Base-by-base conservation (phyloP, 2,797 vertebrate species). In the Siniperca scherzeri region DNA sequence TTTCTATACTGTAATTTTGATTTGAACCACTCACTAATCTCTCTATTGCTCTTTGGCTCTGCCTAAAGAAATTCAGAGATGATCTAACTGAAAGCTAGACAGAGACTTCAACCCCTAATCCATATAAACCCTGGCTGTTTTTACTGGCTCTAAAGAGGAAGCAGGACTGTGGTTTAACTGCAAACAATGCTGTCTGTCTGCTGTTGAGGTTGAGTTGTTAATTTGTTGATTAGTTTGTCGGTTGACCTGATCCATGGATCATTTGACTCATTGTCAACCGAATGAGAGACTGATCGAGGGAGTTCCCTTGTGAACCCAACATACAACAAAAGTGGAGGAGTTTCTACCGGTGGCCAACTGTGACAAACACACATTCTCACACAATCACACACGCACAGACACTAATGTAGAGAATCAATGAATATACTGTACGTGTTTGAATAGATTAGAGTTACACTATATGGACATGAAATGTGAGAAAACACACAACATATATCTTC, bases 331-430 rank as follows among this genome's bases (percentile, higher is more conserved):
- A 74, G 44, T 74, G 80, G 78, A 90, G 73, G 76, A 80, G 82
- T 86, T 90, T 92, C 76, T 92, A 95, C 94, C 94, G 93, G 93
- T 90, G 92, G 91, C 85, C 86, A 94, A 95, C 94, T 95, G 94
- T 95, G 94, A 94, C 92, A 91, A 85, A 91, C 86, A 91, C 87
- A 88, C 88, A 87, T 66, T 48, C 60, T 25, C 44, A 84, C 72
- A 83, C 78, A 68, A 5, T 27, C 82, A 65, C 68, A 78, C 70
- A 81, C 69, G 55, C 16, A 91, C 87, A 84, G 0, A 78, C 78
- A 85, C 82, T 73, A 90, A 91, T 91, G 89, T 93, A 94, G 90
- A 93, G 90, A 93, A 93, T 89, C 88, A 91, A 89, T 93, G 78
- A 93, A 83, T 93, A 93, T 94, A 93, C 73, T 93, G 91, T 95